Evolutionary conservation across 2,888 invertebrate genomes (phyloP).

Genomic region (Thymelicus acteon): DNA sequence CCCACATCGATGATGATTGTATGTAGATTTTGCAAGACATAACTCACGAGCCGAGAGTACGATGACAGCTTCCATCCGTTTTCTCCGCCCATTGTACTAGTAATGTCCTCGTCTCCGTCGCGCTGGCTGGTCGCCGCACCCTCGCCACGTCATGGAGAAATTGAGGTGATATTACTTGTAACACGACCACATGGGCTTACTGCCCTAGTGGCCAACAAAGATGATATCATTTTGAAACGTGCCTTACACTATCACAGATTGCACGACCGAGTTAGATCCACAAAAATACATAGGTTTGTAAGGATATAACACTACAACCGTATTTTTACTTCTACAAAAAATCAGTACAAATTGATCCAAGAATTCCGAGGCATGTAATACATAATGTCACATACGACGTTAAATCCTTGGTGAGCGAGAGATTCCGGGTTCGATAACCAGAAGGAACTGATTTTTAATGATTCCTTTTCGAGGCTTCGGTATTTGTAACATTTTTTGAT

Average conservation of each 20-base stretch:
- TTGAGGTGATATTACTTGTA: conserved; percentile 73
- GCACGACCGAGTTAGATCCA: neutral
- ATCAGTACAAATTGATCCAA: too few species aligned
- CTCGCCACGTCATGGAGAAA: conserved; percentile 66
- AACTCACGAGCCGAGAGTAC: conserved; percentile 67
- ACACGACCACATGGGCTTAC: conserved; percentile 65
- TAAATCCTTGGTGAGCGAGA: neutral
- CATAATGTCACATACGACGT: neutral
- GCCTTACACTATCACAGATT: neutral
- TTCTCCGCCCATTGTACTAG: conserved; percentile 71
- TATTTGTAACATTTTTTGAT: too few species aligned
- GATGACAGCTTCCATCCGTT: conserved; percentile 79
- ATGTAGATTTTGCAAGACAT: conserved; percentile 82
- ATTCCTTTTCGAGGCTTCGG: too few species aligned
- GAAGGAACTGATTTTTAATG: too few species aligned
- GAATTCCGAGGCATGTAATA: neutral
- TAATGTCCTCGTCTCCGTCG: conserved; percentile 47
- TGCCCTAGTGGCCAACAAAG: conserved; percentile 74
- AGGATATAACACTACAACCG: too few species aligned
- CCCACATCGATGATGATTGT: conserved; percentile 79
- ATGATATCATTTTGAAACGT: conserved; percentile 44
- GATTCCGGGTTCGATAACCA: neutral
- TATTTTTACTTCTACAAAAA: too few species aligned
- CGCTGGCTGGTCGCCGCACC: conserved; percentile 52
- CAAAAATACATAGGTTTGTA: neutral